Base-by-base conservation (phyloP, 2,797 vertebrate species). In the Macropus fuliginosus region DNA sequence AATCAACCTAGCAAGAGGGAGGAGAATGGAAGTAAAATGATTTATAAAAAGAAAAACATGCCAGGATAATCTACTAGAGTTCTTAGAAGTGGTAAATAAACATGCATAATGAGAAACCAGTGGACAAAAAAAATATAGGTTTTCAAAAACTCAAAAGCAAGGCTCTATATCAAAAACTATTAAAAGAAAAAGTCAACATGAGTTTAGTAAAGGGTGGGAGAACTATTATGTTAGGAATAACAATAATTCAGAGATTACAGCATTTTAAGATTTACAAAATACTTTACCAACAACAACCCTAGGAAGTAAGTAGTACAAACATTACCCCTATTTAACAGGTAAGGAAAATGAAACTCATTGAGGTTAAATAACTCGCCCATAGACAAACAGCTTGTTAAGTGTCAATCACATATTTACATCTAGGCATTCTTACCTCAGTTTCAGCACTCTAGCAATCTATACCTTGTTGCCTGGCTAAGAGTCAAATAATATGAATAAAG, bases 81-180 rank as follows among this genome's bases (percentile, higher is more conserved):
- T 91, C 24, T 91, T 94, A 52, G 34, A 18, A 54, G 13, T 0
- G 91, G 52, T 14, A 89, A 93, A 91, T n/a, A 92, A 52, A 59
- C 56, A 89, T 27, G 50, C 31, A 27, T 54, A 95, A 96, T 28
- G 2, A 93, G 95, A 92, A 96, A 91, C 66, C 56, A 91, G 0
- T 55, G 9, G 3, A 40, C 1, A 90, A 18, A 11, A 91, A 28
- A 94, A 87, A 93, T 27, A 92, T 59, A 40, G 62, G 91, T 50
- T 50, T 90, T 92, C 56, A 89, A 52, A 52, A 91, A 91, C 40
- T 91, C 74, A 95, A 2, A 92, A n/a, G 24, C 24, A 94, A 95
- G 50, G 24, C 66, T 3, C 55, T 62, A 90, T 27, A 91, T 27
- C 40, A 81, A 24, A 57, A 34, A 28, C 13, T 66, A 91, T 52